Base-by-base conservation (phyloP, 37 sponge, comb jelly and placozoan species). In the Halisarca cf. caerulea region DNA sequence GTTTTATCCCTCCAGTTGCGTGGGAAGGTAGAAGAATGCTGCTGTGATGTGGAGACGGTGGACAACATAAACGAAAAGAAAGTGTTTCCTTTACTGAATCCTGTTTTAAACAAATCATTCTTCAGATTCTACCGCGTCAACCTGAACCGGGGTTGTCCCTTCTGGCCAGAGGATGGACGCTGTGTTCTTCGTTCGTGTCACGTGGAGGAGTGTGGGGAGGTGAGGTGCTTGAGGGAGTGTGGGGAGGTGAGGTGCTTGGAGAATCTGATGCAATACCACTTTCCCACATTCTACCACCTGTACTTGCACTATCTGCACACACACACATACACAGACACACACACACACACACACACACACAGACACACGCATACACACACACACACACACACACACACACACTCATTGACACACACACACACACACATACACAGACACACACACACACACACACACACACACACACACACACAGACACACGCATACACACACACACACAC, bases 1-100 rank as follows among this genome's bases (percentile, higher is more conserved):
- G n/a, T n/a, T n/a, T n/a, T n/a, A n/a, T 32, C 18, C 40, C 41
- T 21, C 38, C 86, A 97, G 98, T 81, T 97, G 30, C 62, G 53
- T 24, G 98, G 98, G 28, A 81, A 69, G 21, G 95, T 97, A 33
- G 98, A 95, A 44, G 96, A 90, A 58, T 97, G 93, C 47, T 92
- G 93, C 61, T 95, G 96, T 85, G 90, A 92, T 75, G 94, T 95
- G 59, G 98, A 97, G 60, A 90, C 92, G 0, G 90, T 94, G 24
- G 90, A 97, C 41, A 24, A 66, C 42, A 80, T 96, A 8, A 95
- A 97, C 74, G 18, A 62, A n/a, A 72, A 88, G 3, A 59, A 78
- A 30, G 86, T 96, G 17, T 87, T 85, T 51, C 93, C 95, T 9
- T 30, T 88, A 37, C 79, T 96, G 36, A 80, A 54, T 6, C 24